These are phyloP conservation scores for Julus scanicus DNA, from an alignment of 2,888 invertebrate species.

Conservation along the genomic window DNA sequence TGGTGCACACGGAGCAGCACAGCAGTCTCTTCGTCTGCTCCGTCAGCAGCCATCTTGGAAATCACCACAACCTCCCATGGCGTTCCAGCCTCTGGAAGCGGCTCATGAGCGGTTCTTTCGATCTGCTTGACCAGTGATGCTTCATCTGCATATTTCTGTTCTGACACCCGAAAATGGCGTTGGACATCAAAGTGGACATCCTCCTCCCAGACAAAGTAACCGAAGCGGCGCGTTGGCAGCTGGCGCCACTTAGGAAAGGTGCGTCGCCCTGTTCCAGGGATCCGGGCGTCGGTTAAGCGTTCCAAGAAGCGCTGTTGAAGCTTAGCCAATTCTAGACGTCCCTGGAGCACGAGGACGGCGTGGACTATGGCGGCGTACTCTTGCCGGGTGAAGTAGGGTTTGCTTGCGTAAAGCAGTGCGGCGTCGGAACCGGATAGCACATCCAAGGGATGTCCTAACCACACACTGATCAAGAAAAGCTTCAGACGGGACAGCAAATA, in stretches of 20 bases:
- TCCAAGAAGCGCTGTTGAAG: background rate
- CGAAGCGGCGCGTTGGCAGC: background rate
- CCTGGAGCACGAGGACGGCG: background rate
- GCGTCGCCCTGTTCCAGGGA: background rate
- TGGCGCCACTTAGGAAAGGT: background rate
- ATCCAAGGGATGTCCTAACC: background rate
- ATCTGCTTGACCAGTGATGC: background rate
- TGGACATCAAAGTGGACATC: no score
- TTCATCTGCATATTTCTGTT: background rate
- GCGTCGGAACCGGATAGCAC: background rate
- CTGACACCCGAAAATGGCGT: background rate
- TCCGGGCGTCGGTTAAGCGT: background rate
- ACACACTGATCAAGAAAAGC: background rate
- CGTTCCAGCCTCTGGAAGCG: background rate
- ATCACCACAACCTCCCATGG: background rate
- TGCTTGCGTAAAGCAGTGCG: background rate
- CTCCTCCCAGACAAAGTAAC: slow-evolving; percentile 37
- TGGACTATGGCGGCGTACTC: background rate
- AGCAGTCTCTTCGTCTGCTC: background rate
- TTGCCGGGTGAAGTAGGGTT: background rate
- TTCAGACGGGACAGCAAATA: background rate
- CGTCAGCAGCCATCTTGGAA: background rate
- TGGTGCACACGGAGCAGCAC: background rate
- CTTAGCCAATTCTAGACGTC: background rate
- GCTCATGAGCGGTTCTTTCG: background rate